phyloP scores from a whole-genome alignment of 2,888 invertebrate species.

The Norana najaformis region DNA sequence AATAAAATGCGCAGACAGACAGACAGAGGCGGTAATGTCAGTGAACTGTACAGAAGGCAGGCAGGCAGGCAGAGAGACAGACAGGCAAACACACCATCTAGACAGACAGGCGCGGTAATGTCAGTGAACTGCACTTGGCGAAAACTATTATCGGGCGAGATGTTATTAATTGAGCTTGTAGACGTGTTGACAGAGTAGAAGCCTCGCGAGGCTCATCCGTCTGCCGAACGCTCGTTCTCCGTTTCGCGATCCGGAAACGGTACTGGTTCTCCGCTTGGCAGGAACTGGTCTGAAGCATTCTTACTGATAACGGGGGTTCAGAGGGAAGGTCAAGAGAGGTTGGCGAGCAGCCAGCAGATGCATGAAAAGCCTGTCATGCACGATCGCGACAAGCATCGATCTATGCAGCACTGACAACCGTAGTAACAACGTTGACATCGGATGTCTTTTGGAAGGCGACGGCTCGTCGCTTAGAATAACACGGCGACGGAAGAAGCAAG shows the following conservation, averaged over 20 bases:
- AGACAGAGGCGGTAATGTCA: background rate
- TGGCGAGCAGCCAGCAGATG: too few species aligned
- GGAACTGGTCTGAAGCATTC: too few species aligned
- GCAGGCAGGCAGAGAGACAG: background rate
- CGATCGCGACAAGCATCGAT: background rate
- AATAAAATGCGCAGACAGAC: background rate
- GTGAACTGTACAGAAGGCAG: background rate
- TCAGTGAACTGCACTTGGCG: background rate
- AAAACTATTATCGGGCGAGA: too few species aligned
- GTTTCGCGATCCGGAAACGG: too few species aligned
- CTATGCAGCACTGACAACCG: background rate
- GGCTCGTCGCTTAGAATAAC: slow-evolving; percentile 18
- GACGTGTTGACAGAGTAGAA: background rate
- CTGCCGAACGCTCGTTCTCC: background rate
- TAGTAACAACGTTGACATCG: background rate
- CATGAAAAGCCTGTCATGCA: background rate
- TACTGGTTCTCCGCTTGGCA: too few species aligned
- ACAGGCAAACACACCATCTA: background rate
- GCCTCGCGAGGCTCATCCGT: background rate
- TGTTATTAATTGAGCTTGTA: background rate
- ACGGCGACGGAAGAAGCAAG: slow-evolving; percentile 2
- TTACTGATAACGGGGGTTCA: too few species aligned
- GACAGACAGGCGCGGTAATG: background rate
- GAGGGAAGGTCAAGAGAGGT: background rate
- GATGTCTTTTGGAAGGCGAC: background rate